Evolutionary conservation across 1,140 invertebrate genomes (phyloP), one percentile per base, ranked within the genome.

Genomic region (Aphis gossypii): DNA sequence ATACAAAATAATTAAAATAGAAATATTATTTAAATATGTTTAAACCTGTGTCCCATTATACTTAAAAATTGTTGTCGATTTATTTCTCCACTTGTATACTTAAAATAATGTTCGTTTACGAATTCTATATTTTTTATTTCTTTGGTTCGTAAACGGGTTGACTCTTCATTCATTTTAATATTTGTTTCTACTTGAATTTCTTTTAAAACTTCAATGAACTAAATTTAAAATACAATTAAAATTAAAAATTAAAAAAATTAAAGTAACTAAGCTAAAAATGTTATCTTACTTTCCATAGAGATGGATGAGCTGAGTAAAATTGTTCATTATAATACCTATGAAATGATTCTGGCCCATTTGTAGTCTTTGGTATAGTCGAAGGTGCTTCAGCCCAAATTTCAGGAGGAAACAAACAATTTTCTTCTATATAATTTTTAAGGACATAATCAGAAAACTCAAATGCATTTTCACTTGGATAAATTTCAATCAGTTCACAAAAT

Each of bases 291-390:
- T n/a, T 93, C 60, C 76, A 83, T 20, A 93, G 35, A 84, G 25
- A 30, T 38, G 92, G 92, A 93, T 93, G 92, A 48, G 68, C 25
- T 30, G 60, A 30, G 51, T 82, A 93, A 84, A 93, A 93, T 51
- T 83, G 20, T 35, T 76, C 44, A 38, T 93, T 93, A 21, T 83
- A 93, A 44, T 46, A n/a, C 44, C 68, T 83, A 83, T 93, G 92
- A 51, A 93, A 93, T 25, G 92, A 76, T 93, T 93, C 92, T 38
- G 92, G 92, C 1, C 30, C 92, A 51, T 93, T 93, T 41, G 92
- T 93, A 30, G 38, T 84, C 5, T 82, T 38, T 38, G 92, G 92
- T 7, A 83, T 35, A 44, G 7, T 82, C 5, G 60, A 82, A 20
- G 92, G 92, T 30, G 68, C 54, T 35, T 38, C 54, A 76, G 91